These are phyloP conservation scores for Trissoscelio sp. DNA, from an alignment of 2,888 invertebrate genomes.

Conservation along the genomic window DNA sequence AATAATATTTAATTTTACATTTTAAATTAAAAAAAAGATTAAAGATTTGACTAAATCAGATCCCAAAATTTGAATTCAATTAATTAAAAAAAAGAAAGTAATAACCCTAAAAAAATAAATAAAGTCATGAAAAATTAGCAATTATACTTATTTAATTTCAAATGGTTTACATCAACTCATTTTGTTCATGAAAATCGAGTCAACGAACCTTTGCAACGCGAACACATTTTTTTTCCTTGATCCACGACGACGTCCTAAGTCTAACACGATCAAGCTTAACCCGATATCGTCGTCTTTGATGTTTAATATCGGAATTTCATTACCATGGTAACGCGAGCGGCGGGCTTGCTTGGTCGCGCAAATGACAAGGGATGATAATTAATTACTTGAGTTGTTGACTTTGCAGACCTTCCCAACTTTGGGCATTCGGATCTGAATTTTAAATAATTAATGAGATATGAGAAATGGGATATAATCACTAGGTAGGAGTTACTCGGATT, in stretches of 20 bases:
- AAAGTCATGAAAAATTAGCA: too few relatives aligned
- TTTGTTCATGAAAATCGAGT: slow-evolving; percentile 38
- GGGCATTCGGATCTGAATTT: too few relatives aligned
- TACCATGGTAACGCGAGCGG: slow-evolving; percentile 45
- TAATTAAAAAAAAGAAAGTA: too few relatives aligned
- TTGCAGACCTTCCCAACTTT: slow-evolving; percentile 4
- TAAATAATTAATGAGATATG: too few relatives aligned
- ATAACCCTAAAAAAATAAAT: too few relatives aligned
- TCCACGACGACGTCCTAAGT: slow-evolving; percentile 35
- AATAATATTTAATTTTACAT: too few relatives aligned
- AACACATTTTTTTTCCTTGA: slow-evolving; percentile 24
- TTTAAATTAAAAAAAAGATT: too few relatives aligned
- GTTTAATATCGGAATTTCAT: slow-evolving; percentile 66
- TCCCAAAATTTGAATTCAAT: too few relatives aligned
- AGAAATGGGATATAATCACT: too few relatives aligned
- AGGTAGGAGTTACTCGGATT: too few relatives aligned
- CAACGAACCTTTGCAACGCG: slow-evolving; percentile 21
- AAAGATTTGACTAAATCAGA: too few relatives aligned
- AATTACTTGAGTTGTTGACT: slow-evolving; percentile 44
- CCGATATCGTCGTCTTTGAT: slow-evolving; percentile 58
- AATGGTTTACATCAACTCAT: slow-evolving; percentile 30
- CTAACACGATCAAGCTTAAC: slow-evolving; percentile 55
- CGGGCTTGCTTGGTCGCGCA: slow-evolving; percentile 13
- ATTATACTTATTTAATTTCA: too few relatives aligned
- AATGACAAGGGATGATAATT: slow-evolving; percentile 58